phyloP scores from a whole-genome alignment of 2,797 vertebrate genomes.

The Myotis findleyi region DNA sequence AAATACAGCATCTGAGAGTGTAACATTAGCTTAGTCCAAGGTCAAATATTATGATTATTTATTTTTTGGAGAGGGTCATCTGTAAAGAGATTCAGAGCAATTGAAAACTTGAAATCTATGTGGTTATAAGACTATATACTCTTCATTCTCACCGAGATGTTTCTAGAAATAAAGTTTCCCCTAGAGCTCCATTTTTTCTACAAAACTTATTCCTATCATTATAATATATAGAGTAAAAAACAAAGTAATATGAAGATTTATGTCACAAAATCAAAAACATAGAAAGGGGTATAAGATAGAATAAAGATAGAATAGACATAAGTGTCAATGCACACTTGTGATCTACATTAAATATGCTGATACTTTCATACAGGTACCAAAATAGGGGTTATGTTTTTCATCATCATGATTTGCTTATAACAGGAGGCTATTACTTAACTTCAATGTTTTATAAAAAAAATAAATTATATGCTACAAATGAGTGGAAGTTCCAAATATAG shows the following conservation, averaged over 20 bases:
- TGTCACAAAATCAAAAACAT: slow-evolving; percentile 57
- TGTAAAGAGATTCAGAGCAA: neutral
- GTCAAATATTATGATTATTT: neutral
- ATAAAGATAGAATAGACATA: slow-evolving; percentile 51
- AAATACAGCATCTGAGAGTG: neutral
- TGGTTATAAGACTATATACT: neutral
- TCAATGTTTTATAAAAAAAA: slow-evolving; percentile 46
- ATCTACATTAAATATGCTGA: slow-evolving; percentile 2
- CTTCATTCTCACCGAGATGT: neutral
- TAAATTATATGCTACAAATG: slow-evolving; percentile 2
- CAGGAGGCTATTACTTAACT: neutral
- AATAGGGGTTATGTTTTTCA: slow-evolving; percentile 55
- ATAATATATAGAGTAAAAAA: slow-evolving; percentile 12
- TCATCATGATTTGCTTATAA: slow-evolving; percentile 61
- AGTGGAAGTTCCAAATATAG: slow-evolving; percentile 23
- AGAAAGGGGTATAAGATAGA: neutral
- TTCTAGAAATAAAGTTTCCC: neutral
- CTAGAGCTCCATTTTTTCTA: neutral
- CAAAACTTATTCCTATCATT: slow-evolving; percentile 35
- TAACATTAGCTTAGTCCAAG: neutral
- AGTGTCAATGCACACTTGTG: slow-evolving; percentile 28
- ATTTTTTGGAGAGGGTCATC: neutral
- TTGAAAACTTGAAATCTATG: neutral
- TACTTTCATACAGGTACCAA: slow-evolving; percentile 38
- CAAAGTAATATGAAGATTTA: slow-evolving; percentile 15